Base-by-base conservation (phyloP, 2,113 vertebrate genomes). In the Motacilla alba region DNA sequence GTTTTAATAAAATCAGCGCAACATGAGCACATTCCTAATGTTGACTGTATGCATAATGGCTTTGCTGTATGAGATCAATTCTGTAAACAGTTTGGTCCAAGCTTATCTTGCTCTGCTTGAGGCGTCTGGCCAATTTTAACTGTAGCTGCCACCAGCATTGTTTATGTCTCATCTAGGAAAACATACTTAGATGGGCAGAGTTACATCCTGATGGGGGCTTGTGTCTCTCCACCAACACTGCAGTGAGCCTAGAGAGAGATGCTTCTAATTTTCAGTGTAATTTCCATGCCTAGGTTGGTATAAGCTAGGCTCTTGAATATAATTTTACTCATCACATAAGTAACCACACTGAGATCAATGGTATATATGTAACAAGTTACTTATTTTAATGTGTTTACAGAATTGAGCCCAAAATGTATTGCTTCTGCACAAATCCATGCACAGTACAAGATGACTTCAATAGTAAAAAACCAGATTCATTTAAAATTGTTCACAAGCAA, bases 381-480 rank as follows among this genome's bases (percentile, higher is more conserved):
- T 70, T 74, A 49, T 78, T 94, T 78, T 78, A 44, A 47, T 43
- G 74, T 82, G 86, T 96, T 95, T 95, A 94, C 83, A 96, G 87
- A 75, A 93, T 88, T 95, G 90, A 95, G 73, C 88, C 88, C 76
- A 78, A 96, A 94, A 72, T 87, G 35, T 68, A 86, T 83, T 72
- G 94, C 95, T 96, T 97, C 92, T 93, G 92, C 85, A 84, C 58
- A 94, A 94, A 90, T 89, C 73, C 95, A 89, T 82, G 76, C 69
- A 87, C 79, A 87, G 66, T 87, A 84, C 73, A 28, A 93, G 49
- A 81, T 68, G 4, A 90, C 28, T 94, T 86, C 47, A 88, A 7
- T 53, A 83, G 44, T 39, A 64, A 63, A 64, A 83, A 84, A 93
- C 7, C 46, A 59, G 63, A 79, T 69, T 87, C 37, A 92, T 96